Evolutionary conservation across 2,797 vertebrate genomes (phyloP).

Genomic region (Cryptoprocta ferox): DNA sequence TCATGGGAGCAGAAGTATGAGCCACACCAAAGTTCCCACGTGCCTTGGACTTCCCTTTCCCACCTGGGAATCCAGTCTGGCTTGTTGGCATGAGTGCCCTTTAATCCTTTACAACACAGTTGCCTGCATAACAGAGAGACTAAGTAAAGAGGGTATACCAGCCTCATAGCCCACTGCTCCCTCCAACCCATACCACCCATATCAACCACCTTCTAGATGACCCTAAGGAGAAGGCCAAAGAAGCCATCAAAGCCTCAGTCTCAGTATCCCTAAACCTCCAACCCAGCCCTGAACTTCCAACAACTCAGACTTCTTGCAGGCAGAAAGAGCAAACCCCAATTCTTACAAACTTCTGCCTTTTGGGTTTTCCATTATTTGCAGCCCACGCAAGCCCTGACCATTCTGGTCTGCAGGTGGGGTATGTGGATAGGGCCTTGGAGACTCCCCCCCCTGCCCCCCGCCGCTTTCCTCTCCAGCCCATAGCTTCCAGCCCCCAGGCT

Average conservation of each 20-base stretch:
- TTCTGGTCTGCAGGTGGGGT: not conserved
- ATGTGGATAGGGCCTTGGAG: not conserved
- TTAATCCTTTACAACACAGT: not conserved
- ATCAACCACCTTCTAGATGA: not conserved
- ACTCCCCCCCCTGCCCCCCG: fast-evolving
- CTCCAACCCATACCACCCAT: not conserved
- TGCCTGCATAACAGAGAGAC: not conserved
- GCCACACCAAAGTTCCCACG: too few species aligned
- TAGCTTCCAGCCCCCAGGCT: not conserved
- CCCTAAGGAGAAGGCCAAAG: not conserved
- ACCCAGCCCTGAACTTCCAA: not conserved
- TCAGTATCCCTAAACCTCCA: not conserved
- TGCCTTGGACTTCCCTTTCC: not conserved
- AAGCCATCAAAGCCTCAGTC: not conserved
- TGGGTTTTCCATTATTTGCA: not conserved
- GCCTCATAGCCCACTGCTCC: not conserved
- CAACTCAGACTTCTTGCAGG: not conserved
- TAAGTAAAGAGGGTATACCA: too few species aligned
- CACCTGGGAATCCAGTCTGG: not conserved
- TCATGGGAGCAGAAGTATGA: not conserved
- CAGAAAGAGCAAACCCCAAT: not conserved
- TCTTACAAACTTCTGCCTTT: not conserved
- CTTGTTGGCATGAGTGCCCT: not conserved
- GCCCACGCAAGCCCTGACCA: not conserved
- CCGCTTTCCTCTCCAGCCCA: not conserved